Percentiles rank a stretch among this genome's conserved stretches.
These are phyloP conservation scores for Drosophila guanche DNA, from an alignment of 1,140 invertebrate species.

Conservation along the genomic window DNA sequence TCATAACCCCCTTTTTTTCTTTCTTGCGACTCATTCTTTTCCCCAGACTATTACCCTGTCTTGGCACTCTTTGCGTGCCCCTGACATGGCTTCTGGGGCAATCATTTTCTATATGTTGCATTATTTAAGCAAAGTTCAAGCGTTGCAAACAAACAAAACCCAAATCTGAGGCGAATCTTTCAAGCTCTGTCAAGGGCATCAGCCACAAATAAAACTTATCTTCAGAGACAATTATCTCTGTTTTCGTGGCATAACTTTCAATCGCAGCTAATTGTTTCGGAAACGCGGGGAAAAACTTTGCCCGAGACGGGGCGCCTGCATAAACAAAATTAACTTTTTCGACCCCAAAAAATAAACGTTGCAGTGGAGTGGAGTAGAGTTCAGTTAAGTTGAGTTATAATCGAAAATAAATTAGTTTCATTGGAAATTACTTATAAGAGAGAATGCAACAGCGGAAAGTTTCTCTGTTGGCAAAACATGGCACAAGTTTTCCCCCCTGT, in stretches of 20 bases:
- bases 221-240: slow-evolving; percentile 48
- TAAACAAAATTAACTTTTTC: slow-evolving; percentile 25
- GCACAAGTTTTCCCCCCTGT: neutral
- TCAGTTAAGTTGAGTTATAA: slow-evolving; percentile 5
- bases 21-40: slow-evolving; percentile 1
- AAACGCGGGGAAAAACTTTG: slow-evolving; percentile 58
- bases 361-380: slow-evolving; percentile 8
- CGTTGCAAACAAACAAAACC: neutral
- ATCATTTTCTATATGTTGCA: slow-evolving; percentile 38
- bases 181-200: neutral
- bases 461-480: slow-evolving; percentile 19
- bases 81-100: slow-evolving; percentile 8
- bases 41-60: too few species aligned
- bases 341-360: slow-evolving; percentile 26
- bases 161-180: slow-evolving; percentile 10
- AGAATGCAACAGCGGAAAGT: slow-evolving; percentile 20
- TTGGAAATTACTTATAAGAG: slow-evolving; percentile 35
- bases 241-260: slow-evolving; percentile 69
- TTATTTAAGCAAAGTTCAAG: slow-evolving; percentile 66
- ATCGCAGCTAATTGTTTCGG: slow-evolving; percentile 75
- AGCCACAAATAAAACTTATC: slow-evolving; percentile 3
- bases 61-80: too few species aligned
- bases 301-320: neutral
- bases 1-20: neutral
- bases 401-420: slow-evolving; percentile 44